Conservation (phyloP, 2,797 vertebrate species). For the Potorous gilbertii region DNA sequence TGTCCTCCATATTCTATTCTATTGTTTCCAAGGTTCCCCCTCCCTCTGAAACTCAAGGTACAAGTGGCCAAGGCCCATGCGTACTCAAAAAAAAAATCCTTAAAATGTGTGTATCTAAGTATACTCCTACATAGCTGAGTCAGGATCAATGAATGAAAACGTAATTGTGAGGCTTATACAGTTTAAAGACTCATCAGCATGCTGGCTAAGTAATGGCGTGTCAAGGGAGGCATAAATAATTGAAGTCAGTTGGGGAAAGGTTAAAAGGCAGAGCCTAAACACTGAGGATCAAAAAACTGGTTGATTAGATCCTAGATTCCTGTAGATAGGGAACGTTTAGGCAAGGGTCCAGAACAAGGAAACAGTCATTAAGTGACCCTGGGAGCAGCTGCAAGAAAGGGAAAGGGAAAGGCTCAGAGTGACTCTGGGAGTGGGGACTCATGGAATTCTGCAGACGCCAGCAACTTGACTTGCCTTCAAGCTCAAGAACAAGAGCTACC, state of each 20-base stretch:
- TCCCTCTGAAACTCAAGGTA: background rate
- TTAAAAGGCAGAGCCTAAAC: background rate
- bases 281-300: background rate
- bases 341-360: background rate
- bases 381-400: background rate
- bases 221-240: background rate
- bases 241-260: background rate
- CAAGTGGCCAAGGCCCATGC: background rate
- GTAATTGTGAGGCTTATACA: background rate
- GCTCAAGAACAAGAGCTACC: background rate
- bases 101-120: background rate
- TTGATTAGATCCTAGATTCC: background rate
- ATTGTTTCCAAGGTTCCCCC: background rate
- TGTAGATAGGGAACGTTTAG: background rate
- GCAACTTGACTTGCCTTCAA: background rate
- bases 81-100: background rate
- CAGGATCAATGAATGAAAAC: background rate
- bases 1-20: background rate
- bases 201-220: background rate
- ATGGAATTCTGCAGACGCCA: background rate
- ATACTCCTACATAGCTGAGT: background rate
- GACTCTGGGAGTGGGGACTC: background rate
- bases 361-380: background rate
- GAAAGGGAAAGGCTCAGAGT: background rate
- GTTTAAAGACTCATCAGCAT: background rate